Percentiles rank a stretch among this genome's conserved stretches.
phyloP scores from a whole-genome alignment of 2,888 invertebrate genomes.

The Actias luna region DNA sequence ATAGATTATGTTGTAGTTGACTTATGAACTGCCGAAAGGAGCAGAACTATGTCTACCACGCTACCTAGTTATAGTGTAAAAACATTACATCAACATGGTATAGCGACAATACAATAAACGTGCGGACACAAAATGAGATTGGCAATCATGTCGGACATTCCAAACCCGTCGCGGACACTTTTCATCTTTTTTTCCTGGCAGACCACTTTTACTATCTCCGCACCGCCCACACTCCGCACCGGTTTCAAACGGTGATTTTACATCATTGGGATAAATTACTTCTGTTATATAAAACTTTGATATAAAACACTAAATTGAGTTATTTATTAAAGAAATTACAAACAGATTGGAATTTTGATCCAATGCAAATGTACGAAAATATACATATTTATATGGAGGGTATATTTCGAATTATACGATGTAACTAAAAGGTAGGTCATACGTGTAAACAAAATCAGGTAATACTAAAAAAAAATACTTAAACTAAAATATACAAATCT shows the following conservation, averaged over 20 bases:
- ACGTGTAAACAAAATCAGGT: too few relatives aligned
- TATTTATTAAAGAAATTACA: neutral
- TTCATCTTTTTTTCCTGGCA: constrained; percentile 46
- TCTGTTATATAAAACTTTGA: constrained; percentile 34
- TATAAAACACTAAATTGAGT: neutral
- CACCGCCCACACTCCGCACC: constrained; percentile 38
- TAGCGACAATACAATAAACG: neutral
- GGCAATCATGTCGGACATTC: constrained; percentile 37
- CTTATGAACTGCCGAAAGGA: too few relatives aligned
- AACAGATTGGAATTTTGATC: neutral
- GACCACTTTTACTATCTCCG: constrained; percentile 68
- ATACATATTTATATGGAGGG: neutral
- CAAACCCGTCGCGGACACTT: constrained; percentile 29
- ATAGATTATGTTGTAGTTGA: too few relatives aligned
- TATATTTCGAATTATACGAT: neutral
- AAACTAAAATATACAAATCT: too few relatives aligned
- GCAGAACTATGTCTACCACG: too few relatives aligned
- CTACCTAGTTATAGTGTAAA: neutral
- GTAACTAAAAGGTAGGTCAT: neutral
- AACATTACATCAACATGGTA: neutral
- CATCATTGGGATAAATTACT: constrained; percentile 44
- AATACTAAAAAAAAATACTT: too few relatives aligned
- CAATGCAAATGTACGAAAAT: neutral
- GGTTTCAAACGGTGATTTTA: constrained; percentile 40
- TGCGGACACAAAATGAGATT: constrained; percentile 22